A percentile compares a stretch with the other conserved stretches of the same genome.
Conservation (phyloP, 2,113 vertebrate genomes). For the Vicugna pacos region DNA sequence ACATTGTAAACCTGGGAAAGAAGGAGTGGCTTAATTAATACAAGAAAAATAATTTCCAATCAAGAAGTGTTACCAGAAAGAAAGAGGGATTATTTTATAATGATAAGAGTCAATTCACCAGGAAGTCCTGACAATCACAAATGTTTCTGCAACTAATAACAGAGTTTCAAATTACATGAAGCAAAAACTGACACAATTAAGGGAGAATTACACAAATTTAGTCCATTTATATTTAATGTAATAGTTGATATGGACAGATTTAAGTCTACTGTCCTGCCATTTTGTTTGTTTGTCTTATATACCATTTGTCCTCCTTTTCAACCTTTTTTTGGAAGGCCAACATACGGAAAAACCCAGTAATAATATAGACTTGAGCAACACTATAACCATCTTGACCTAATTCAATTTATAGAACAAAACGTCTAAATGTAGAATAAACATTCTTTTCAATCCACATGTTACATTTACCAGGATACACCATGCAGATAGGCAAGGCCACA, state of each 20-base stretch:
- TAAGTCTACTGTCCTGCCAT: not conserved
- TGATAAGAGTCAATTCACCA: not conserved
- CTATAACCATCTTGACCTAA: not conserved
- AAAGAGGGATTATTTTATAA: not conserved
- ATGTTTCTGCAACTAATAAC: not conserved
- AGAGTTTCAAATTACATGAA: not conserved
- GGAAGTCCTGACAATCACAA: not conserved
- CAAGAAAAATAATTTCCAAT: not conserved
- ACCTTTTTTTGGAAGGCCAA: not conserved
- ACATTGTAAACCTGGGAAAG: not conserved
- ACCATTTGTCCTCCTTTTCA: not conserved
- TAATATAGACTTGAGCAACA: not conserved
- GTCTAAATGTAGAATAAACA: not conserved
- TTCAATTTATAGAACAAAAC: not conserved
- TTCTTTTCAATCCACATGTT: not conserved
- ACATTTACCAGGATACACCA: not conserved
- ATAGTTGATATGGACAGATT: not conserved
- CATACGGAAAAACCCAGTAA: not conserved
- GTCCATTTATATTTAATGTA: not conserved
- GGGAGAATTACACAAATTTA: not conserved
- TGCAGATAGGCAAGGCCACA: not conserved
- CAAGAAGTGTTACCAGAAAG: not conserved
- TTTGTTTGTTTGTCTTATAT: not conserved
- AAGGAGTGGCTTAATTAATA: not conserved
- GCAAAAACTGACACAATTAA: slow-evolving; percentile 2